Conservation (phyloP, 2,888 invertebrate genomes). For the Aleiodes leptofemur region DNA sequence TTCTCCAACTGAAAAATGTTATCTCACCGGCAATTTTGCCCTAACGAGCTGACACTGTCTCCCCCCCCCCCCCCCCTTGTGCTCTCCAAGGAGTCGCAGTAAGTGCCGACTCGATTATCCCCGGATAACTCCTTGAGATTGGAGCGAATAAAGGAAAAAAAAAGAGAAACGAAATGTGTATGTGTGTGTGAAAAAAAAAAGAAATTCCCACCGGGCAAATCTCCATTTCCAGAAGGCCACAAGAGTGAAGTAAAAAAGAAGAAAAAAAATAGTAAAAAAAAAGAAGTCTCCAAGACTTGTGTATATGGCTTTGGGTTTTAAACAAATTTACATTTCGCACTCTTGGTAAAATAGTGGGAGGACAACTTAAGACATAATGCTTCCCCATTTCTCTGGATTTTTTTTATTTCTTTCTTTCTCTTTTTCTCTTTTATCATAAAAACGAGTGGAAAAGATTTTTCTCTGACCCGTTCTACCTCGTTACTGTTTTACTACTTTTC, state of each 20-base stretch:
- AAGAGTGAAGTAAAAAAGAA: background rate
- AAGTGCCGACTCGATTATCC: constrained; percentile 15
- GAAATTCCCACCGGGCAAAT: background rate
- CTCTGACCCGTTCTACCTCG: background rate
- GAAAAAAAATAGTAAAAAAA: background rate
- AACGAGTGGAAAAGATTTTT: background rate
- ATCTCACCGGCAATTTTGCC: constrained; percentile 60
- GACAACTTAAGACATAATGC: constrained; percentile 27
- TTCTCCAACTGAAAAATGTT: constrained; percentile 38
- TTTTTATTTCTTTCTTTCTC: no score
- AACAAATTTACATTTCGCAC: constrained; percentile 18
- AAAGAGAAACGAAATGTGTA: no score
- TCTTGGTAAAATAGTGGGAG: constrained; percentile 21
- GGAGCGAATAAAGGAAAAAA: no score
- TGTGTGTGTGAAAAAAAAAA: background rate
- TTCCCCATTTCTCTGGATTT: constrained; percentile 15
- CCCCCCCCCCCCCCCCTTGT: background rate
- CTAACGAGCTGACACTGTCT: constrained; percentile 60
- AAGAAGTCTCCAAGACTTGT: background rate
- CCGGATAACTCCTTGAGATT: background rate
- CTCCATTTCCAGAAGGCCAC: background rate
- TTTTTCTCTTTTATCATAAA: no score
- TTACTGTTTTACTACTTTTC: constrained; percentile 25
- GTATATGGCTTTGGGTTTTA: background rate
- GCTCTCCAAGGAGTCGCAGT: constrained; percentile 48